Percentiles rank a stretch among this genome's conserved stretches.
These are phyloP conservation scores for Heterochromis multidens DNA, from an alignment of 2,113 vertebrate genomes.

Conservation along the genomic window DNA sequence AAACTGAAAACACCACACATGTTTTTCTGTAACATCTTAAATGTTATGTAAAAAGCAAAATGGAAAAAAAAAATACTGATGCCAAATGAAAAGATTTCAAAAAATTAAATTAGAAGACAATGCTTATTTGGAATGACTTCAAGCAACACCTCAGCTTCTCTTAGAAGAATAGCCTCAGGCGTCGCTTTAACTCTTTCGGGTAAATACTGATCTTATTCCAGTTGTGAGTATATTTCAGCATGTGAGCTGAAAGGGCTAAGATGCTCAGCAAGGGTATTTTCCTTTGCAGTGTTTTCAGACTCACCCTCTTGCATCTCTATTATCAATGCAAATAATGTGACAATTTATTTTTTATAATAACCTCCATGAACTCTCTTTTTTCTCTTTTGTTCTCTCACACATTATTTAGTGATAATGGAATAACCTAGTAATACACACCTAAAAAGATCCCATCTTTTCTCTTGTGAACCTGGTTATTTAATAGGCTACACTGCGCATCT, in stretches of 20 bases:
- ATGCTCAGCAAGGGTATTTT: conserved; percentile 14
- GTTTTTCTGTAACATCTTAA: not conserved
- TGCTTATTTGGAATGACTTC: conserved; percentile 49
- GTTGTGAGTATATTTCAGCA: conserved; percentile 4
- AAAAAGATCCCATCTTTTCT: not conserved
- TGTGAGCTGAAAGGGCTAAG: conserved; percentile 19
- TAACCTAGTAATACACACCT: conserved; percentile 15
- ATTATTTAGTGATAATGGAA: conserved; percentile 5
- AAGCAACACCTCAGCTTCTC: conserved; percentile 43
- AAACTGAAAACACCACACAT: not conserved
- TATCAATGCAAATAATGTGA: conserved; percentile 31
- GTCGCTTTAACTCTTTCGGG: conserved; percentile 37
- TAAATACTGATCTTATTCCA: conserved; percentile 37
- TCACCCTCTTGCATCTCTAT: conserved; percentile 31
- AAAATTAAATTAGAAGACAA: conserved; percentile 37
- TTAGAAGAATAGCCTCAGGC: conserved; percentile 53
- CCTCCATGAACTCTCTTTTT: not conserved
- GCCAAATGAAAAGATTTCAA: not conserved
- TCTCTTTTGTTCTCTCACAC: not conserved
- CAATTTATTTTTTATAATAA: conserved; percentile 11
- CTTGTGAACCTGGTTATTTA: conserved; percentile 4
- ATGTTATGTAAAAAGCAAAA: not conserved
- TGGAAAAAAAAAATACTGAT: no score
- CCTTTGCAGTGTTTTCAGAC: not conserved
- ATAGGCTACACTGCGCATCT: not conserved